Conservation (phyloP, 2,797 vertebrate species). For the Characodon lateralis region DNA sequence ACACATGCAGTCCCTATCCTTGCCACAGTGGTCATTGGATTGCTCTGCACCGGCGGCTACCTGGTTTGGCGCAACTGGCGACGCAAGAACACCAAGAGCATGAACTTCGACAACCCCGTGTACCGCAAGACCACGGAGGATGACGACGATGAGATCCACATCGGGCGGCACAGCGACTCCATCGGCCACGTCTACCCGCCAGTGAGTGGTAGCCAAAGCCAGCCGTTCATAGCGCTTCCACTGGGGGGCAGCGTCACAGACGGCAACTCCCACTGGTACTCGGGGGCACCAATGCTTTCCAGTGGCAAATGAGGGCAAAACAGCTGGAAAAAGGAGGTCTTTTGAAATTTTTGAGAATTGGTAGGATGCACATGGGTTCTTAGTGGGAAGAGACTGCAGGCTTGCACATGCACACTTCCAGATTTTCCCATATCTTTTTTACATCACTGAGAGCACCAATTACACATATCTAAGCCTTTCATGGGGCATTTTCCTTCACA, state of each 20-base stretch:
- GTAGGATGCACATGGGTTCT: constrained; percentile 32
- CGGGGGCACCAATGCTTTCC: constrained; percentile 80
- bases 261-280: constrained; percentile 85
- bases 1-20: constrained; percentile 88
- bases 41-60: constrained; percentile 92
- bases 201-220: constrained; percentile 88
- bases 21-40: constrained; percentile 90
- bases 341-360: constrained; percentile 21
- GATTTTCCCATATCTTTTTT: constrained; percentile 33
- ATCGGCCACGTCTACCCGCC: constrained; percentile 97
- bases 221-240: constrained; percentile 83
- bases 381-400: constrained; percentile 55
- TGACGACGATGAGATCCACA: constrained; percentile 97
- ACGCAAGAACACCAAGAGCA: constrained; percentile 98
- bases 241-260: constrained; percentile 80
- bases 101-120: constrained; percentile 99
- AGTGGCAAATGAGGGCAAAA: constrained; percentile 75
- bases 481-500: constrained; percentile 28
- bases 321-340: constrained; percentile 14
- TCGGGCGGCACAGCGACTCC: constrained; percentile 89
- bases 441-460: constrained; percentile 38
- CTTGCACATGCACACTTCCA: constrained; percentile 43
- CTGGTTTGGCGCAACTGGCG: constrained; percentile 99
- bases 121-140: constrained; percentile 95
- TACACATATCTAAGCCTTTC: constrained; percentile 34